Base-by-base conservation (phyloP, 1,140 invertebrate species). In the Drosophila azteca region DNA sequence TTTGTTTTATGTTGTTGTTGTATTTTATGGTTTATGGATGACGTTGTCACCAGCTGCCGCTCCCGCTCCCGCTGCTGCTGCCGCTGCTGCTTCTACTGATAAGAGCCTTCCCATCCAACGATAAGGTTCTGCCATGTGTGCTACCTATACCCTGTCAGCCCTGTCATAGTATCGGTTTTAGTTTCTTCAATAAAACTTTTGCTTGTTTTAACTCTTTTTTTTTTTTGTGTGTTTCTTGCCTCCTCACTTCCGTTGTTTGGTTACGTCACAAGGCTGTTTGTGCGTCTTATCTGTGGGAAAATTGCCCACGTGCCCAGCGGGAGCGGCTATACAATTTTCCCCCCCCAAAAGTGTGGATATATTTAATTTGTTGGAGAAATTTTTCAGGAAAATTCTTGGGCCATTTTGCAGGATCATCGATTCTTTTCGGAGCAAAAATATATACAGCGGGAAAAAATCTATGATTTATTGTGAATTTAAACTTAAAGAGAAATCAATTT, bases 181-280 rank as follows among this genome's bases (percentile, higher is more conserved):
- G 35, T 39, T 39, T 26, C 49, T 29, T 39, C 66, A 31, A 54
- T 41, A 55, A 44, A 49, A 24, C 13, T 22, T 31, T 7, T 26
- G 35, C 11, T 39, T 39, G 35, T 20, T 53, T 20, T 35, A 49
- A 51, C 31, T 11, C 53, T 43, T 65, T 29, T 3, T 3, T 35
- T 2, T 35, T 39, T 11, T 39, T 11, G 35, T 39, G n/a, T 39
- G 1, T 39, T 13, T 13, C 1, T 11, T 13, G 13, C 31, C 35
- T 26, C 26, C 17, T 49, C 70, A 81, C 78, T 81, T 80, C 78
- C 78, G 78, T 81, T 81, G 48, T 57, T 55, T 58, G 31, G 64
- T 81, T 81, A 81, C 78, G 79, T 78, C 76, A 78, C 75, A 78
- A 72, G 76, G 76, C 46, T 73, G 51, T 72, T 49, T 44, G 8